Evolutionary conservation across 2,797 vertebrate genomes (phyloP).

Genomic region (Microctenopoma steveboyesi): DNA sequence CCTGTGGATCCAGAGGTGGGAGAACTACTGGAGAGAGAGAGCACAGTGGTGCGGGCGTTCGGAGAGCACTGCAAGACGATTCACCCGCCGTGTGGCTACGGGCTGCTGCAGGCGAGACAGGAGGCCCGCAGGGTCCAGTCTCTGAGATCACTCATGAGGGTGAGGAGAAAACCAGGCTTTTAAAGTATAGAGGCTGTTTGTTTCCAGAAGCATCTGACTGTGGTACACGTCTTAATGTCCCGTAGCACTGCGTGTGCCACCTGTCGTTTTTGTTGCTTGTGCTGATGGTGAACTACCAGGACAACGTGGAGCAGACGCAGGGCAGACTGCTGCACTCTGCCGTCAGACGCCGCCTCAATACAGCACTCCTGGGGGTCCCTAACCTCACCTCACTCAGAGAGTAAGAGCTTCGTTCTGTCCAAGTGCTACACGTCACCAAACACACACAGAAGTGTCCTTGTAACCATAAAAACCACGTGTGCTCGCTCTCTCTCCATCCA

Average conservation of each 20-base stretch:
- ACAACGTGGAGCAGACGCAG: constrained; percentile 72
- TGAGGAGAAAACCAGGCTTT: constrained; percentile 29
- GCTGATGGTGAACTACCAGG: constrained; percentile 85
- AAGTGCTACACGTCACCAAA: not conserved
- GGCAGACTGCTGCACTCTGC: constrained; percentile 72
- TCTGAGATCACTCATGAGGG: constrained; percentile 81
- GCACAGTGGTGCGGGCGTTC: constrained; percentile 63
- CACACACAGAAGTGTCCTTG: no score
- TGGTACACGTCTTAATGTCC: not conserved
- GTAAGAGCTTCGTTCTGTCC: constrained; percentile 58
- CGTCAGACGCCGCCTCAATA: constrained; percentile 65
- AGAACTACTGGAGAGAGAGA: constrained; percentile 75
- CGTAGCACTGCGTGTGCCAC: constrained; percentile 80
- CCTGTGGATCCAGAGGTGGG: constrained; percentile 85
- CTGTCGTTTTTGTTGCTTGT: constrained; percentile 83
- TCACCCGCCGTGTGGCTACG: constrained; percentile 81
- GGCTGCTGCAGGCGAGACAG: constrained; percentile 85
- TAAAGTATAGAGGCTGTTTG: not conserved
- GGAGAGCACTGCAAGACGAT: constrained; percentile 71
- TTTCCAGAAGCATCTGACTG: not conserved
- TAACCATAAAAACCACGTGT: no score
- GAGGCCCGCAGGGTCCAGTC: constrained; percentile 83
- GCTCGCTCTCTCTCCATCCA: constrained; percentile 22
- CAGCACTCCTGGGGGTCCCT: constrained; percentile 41
- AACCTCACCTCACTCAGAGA: constrained; percentile 74